A percentile compares a stretch with the other conserved stretches of the same genome.
Conservation (phyloP, 1,140 invertebrate genomes). For the Brachionus rubens region DNA sequence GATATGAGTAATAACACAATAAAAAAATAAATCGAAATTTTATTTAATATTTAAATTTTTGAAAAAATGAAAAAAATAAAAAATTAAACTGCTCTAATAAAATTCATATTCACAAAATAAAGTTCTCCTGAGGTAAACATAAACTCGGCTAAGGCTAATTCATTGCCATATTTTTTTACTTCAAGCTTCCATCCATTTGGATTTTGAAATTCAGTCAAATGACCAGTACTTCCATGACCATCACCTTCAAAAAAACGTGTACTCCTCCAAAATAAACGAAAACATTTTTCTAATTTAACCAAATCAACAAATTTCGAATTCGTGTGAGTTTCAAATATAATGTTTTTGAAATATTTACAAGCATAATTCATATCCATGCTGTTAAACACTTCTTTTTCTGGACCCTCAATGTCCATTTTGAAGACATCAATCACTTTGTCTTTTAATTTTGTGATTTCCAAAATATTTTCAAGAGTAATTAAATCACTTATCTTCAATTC, state of each 20-base stretch:
- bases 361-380: not conserved
- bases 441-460: not conserved
- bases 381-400: slow-evolving; percentile 1
- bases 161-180: slow-evolving; percentile 16
- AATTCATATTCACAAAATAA: slow-evolving; percentile 38
- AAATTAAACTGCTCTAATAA: too few species aligned
- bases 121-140: slow-evolving; percentile 15
- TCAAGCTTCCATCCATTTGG: slow-evolving; percentile 5
- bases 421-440: slow-evolving; percentile 20
- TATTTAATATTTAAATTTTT: too few species aligned
- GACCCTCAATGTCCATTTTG: slow-evolving; percentile 36
- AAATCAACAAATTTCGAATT: not conserved
- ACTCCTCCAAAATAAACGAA: slow-evolving; percentile 18
- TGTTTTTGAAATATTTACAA: slow-evolving; percentile 26
- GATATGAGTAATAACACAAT: too few species aligned
- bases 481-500: slow-evolving; percentile 1
- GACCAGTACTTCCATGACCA: not conserved
- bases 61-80: too few species aligned
- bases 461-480: slow-evolving; percentile 1
- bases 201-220: slow-evolving; percentile 32
- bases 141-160: slow-evolving; percentile 13
- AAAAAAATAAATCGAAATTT: too few species aligned
- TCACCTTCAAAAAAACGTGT: slow-evolving; percentile 25
- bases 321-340: slow-evolving; percentile 18
- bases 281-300: slow-evolving; percentile 30